Base-by-base conservation (phyloP, 2,797 vertebrate species). In the Pristis pectinata region DNA sequence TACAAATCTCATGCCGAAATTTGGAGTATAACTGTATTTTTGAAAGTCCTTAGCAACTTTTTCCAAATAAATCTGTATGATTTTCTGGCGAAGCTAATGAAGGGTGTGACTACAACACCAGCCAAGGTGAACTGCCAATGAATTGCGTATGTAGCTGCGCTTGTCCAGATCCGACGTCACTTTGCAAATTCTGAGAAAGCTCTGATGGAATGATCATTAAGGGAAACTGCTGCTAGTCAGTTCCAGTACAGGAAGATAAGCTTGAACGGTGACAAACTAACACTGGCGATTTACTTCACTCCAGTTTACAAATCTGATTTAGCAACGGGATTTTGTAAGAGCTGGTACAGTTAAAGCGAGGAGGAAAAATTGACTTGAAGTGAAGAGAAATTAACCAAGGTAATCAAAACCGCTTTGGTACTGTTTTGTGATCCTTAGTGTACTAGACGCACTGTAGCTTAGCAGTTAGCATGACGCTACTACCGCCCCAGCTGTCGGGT, bases 61-160 rank as follows among this genome's bases (percentile, higher is more conserved):
- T 94, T 56, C 44, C 44, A 94, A 94, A 56, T 76, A 34, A 74
- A 67, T 67, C 59, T 64, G 59, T 53, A 5, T 72, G 41, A 4
- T 44, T 93, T 74, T 67, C 41, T 93, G 5, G 56, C 92, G 8
- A 72, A 94, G 13, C 30, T 44, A 27, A 59, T 59, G 53, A 87
- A 59, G 70, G 92, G 92, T 94, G 70, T 94, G 49, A 15, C 44
- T 94, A 30, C 92, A 94, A 49, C 76, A 92, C 44, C 74, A n/a
- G 34, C 8, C 34, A 87, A 87, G 67, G 92, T 93, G 44, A 93
- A 93, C 41, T 74, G 85, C 85, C 85, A 91, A 37, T 67, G 61
- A 91, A 67, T 87, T 91, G 59, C 37, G 59, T 49, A 41, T 91
- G 37, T 91, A 61, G 61, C n/a, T 91, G 22, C 9, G 67, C 67